Base-by-base conservation (phyloP, 2,113 vertebrate species). In the Prietella phreatophila region DNA sequence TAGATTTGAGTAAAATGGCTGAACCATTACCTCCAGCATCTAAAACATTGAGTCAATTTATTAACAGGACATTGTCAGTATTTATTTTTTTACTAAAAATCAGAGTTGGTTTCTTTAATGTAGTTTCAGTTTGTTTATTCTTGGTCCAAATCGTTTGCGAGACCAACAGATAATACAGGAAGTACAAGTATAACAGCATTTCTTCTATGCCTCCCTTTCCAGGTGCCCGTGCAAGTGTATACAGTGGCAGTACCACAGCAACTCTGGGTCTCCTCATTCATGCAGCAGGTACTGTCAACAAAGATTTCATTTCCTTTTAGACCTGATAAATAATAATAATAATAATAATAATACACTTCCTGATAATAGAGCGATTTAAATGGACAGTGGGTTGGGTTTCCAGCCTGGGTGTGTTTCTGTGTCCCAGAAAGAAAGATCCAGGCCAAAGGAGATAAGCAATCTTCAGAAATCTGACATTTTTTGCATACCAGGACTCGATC, bases 181-280 rank as follows among this genome's bases (percentile, higher is more conserved):
- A 22, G 58, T 22, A 60, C 58, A 36, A 82, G 56, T 42, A 61
- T 22, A 67, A 84, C 42, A 33, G 61, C 15, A 11, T 42, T 83
- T 3, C 30, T 75, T 20, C 36, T 33, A 9, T 82, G 3, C 27
- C 27, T 93, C 11, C 93, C 85, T 91, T 39, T 85, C 30, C 36
- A 96, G 96, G 88, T 17, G 91, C 91, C 17, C 85, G 81, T 0
- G 90, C 86, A 0, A 86, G 88, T 75, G 88, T 92, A 82, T 90
- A 92, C 0, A 93, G 78, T 25, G 92, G 92, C 10, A 89, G 87
- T 14, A 85, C 96, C 47, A 96, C 95, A 0, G 93, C 95, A 53
- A 96, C 96, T 2, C 60, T 96, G 76, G 96, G 96, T 1, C 93
- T 96, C 55, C 93, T 96, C 20, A 96, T 96, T 63, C 96, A 96